phyloP scores from a whole-genome alignment of 2,888 invertebrate species.

The Oithona nana region DNA sequence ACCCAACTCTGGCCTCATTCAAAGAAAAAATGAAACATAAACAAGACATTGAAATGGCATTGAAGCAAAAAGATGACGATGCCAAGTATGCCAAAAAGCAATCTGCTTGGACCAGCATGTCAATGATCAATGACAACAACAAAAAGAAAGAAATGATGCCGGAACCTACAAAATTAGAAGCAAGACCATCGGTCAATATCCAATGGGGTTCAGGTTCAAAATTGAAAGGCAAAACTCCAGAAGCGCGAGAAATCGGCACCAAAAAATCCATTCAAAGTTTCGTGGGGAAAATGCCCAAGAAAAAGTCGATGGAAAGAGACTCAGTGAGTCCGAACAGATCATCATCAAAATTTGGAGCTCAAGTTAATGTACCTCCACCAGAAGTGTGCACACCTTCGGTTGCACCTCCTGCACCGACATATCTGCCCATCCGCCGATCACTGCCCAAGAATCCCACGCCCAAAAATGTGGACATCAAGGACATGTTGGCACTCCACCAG shows the following conservation, averaged over 20 bases:
- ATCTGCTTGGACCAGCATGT: background rate
- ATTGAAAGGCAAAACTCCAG: background rate
- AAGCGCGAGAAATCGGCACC: background rate
- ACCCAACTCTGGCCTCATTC: background rate
- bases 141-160: background rate
- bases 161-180: background rate
- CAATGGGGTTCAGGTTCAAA: slow-evolving; percentile 5
- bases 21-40: slow-evolving; percentile 2
- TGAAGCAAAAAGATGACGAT: background rate
- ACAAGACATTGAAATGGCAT: background rate
- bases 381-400: too few species aligned
- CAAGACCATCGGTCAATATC: slow-evolving; percentile 3
- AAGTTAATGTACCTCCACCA: slow-evolving; percentile 1
- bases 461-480: background rate
- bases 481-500: background rate
- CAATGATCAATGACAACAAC: background rate
- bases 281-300: slow-evolving; percentile 10
- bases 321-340: background rate
- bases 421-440: too few species aligned
- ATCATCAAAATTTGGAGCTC: slow-evolving; percentile 1
- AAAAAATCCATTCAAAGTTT: background rate
- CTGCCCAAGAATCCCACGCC: slow-evolving; percentile 13
- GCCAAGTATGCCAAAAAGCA: background rate
- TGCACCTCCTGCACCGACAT: too few species aligned
- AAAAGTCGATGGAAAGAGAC: background rate